These are phyloP conservation scores for Cyanoramphus novaezelandiae DNA, from an alignment of 2,113 vertebrate genomes.

Conservation along the genomic window DNA sequence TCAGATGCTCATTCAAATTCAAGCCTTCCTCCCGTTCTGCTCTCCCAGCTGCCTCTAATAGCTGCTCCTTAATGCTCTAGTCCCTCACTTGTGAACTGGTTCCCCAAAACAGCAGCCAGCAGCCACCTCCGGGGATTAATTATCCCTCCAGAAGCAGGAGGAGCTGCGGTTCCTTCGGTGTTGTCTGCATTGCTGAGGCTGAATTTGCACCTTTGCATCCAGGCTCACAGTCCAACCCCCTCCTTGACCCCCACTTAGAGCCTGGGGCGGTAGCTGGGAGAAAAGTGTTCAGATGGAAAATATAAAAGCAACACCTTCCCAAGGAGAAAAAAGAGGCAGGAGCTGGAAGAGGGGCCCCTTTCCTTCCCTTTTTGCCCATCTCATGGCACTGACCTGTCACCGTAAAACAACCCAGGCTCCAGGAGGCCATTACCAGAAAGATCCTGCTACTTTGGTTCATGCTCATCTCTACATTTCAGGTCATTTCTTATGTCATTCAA, in stretches of 20 bases:
- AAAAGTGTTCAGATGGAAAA: neutral
- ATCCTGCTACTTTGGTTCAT: neutral
- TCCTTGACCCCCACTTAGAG: neutral
- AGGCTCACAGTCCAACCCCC: neutral
- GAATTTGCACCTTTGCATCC: neutral
- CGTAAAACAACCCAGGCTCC: neutral
- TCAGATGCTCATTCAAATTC: neutral
- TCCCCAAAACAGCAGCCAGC: neutral
- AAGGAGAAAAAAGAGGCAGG: neutral
- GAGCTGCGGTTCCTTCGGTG: fast-evolving
- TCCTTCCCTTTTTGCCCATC: neutral
- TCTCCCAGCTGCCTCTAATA: neutral
- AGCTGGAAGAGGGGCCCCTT: neutral
- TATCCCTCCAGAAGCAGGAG: neutral
- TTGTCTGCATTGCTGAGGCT: neutral
- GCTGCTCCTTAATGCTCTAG: neutral
- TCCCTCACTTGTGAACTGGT: neutral
- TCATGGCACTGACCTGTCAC: neutral
- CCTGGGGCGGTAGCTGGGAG: neutral
- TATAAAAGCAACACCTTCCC: neutral
- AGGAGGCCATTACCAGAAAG: neutral
- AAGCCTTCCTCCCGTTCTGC: neutral
- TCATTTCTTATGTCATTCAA: neutral
- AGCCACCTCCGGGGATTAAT: neutral
- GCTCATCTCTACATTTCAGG: neutral